These are phyloP conservation scores for Hippocampus zosterae DNA, from an alignment of 2,113 vertebrate species.

Conservation along the genomic window DNA sequence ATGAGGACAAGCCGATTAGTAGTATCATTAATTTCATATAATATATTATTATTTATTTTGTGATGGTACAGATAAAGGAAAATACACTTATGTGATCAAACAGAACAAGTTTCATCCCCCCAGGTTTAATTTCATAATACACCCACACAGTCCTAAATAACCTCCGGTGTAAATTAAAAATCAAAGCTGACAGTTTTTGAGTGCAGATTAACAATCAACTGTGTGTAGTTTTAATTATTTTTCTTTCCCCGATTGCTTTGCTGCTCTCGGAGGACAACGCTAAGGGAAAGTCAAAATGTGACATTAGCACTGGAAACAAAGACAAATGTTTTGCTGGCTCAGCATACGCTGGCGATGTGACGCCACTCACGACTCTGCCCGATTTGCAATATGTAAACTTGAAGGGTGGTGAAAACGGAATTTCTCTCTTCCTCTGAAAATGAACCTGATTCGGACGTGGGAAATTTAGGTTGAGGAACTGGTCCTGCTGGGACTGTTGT, in stretches of 20 bases:
- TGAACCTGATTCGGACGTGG: neutral
- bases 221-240: neutral
- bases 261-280: slow-evolving; percentile 18
- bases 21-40: no score
- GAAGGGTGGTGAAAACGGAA: slow-evolving; percentile 69
- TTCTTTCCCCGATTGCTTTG: slow-evolving; percentile 4
- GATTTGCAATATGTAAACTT: slow-evolving; percentile 70
- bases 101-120: no score
- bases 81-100: no score
- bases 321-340: slow-evolving; percentile 24
- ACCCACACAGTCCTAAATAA: no score
- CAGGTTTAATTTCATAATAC: no score
- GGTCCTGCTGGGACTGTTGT: no score
- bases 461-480: no score
- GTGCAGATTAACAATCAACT: neutral
- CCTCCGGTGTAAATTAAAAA: neutral
- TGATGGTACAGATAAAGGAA: no score
- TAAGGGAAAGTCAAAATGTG: slow-evolving; percentile 29
- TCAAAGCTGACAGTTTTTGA: neutral
- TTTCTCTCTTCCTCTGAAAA: slow-evolving; percentile 43
- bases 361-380: slow-evolving; percentile 65
- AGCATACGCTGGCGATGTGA: slow-evolving; percentile 17
- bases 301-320: slow-evolving; percentile 34
- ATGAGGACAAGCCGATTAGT: no score
- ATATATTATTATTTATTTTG: no score